Percentiles rank a stretch among this genome's conserved stretches.
phyloP scores from a whole-genome alignment of 2,888 invertebrate species.

The Philhelius pedissequus region DNA sequence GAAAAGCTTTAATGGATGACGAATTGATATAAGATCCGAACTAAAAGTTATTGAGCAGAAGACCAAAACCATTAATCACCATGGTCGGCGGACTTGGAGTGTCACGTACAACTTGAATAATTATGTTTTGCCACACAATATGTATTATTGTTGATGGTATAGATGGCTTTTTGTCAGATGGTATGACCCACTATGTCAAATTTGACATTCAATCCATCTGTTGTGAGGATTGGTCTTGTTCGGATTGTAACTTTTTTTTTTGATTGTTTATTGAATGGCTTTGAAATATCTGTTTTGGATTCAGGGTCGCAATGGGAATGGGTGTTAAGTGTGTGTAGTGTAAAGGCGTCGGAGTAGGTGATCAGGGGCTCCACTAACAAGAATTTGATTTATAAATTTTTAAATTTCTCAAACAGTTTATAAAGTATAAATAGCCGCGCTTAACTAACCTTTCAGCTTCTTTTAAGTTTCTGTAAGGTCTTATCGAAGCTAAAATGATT shows the following conservation, averaged over 20 bases:
- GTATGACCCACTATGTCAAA: constrained; percentile 41
- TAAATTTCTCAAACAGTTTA: not conserved
- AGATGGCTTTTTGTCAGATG: constrained; percentile 15
- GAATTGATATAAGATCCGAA: constrained; percentile 34
- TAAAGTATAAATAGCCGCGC: too few species aligned
- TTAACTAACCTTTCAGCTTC: too few species aligned
- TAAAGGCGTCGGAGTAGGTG: not conserved
- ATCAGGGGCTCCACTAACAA: not conserved
- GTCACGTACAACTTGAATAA: constrained; percentile 27
- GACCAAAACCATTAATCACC: not conserved
- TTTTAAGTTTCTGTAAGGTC: too few species aligned
- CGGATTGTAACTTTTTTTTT: not conserved
- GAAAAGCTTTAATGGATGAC: constrained; percentile 44
- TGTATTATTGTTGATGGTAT: constrained; percentile 25
- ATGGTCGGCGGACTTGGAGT: constrained; percentile 26
- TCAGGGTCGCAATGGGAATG: not conserved
- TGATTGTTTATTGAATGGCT: constrained; percentile 16
- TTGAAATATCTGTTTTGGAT: not conserved
- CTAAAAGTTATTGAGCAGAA: constrained; percentile 14
- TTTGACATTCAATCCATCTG: constrained; percentile 54
- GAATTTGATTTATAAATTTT: not conserved
- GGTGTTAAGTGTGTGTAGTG: not conserved
- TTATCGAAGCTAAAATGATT: too few species aligned
- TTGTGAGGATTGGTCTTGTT: constrained; percentile 38
- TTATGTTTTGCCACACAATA: constrained; percentile 22